These are phyloP conservation scores for Psix sp. DNA, from an alignment of 1,140 invertebrate species.

Conservation along the genomic window DNA sequence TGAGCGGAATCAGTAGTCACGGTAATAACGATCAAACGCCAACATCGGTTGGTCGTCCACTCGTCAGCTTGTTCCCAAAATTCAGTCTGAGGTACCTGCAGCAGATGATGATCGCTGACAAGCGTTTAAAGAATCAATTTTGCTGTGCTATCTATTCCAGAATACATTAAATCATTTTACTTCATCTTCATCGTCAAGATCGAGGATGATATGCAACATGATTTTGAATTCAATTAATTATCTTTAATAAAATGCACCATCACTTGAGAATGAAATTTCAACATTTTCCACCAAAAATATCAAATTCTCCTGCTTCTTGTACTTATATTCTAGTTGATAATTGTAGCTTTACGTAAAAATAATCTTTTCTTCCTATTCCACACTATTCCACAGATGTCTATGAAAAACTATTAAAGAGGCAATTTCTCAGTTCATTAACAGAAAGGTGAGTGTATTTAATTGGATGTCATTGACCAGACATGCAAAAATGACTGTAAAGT, in stretches of 20 bases:
- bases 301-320: too few species aligned
- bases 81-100: constrained; percentile 18
- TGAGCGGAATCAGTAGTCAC: constrained; percentile 63
- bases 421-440: constrained; percentile 23
- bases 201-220: background rate
- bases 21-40: constrained; percentile 74
- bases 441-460: constrained; percentile 20
- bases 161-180: constrained; percentile 9
- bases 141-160: constrained; percentile 3
- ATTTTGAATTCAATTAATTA: too few species aligned
- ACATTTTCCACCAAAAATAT: too few species aligned
- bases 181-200: background rate
- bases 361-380: too few species aligned
- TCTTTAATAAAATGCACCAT: too few species aligned
- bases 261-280: too few species aligned
- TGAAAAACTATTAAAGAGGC: background rate
- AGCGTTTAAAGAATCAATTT: constrained; percentile 42
- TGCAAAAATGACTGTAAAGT: constrained; percentile 27
- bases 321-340: too few species aligned
- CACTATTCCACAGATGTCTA: too few species aligned
- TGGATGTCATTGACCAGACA: constrained; percentile 25
- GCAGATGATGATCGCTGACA: constrained; percentile 32
- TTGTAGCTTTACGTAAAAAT: too few species aligned
- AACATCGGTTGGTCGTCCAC: constrained; percentile 4
- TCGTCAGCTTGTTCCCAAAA: constrained; percentile 23